These are phyloP conservation scores for Onychorhynchus coronatus DNA, from an alignment of 2,113 vertebrate genomes.

Conservation along the genomic window DNA sequence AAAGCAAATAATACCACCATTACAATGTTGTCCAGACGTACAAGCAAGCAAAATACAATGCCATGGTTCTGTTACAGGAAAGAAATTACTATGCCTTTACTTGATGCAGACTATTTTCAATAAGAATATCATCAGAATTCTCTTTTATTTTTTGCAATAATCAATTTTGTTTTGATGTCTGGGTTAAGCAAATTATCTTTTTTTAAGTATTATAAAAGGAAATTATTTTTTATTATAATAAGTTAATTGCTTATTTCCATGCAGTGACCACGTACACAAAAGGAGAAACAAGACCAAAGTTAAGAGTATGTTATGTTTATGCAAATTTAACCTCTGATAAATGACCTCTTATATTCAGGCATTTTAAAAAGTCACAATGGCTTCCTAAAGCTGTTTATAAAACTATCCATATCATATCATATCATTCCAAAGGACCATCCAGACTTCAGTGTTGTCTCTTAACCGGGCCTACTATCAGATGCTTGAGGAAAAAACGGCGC, in stretches of 20 bases:
- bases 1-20: conserved; percentile 16
- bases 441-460: not conserved
- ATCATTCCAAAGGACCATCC: not conserved
- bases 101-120: not conserved
- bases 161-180: not conserved
- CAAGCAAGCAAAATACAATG: not conserved
- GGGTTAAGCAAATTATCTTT: not conserved
- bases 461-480: not conserved
- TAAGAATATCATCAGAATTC: not conserved
- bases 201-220: not conserved
- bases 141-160: not conserved
- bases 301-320: not conserved
- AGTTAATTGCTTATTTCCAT: not conserved
- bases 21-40: not conserved
- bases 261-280: not conserved
- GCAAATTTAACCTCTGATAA: not conserved
- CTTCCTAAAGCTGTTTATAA: not conserved
- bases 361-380: not conserved
- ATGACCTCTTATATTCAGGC: not conserved
- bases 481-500: not conserved
- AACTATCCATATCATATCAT: not conserved
- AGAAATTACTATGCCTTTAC: not conserved
- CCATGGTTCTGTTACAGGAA: not conserved
- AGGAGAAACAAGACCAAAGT: not conserved
- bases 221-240: not conserved